phyloP scores from a whole-genome alignment of 2,888 invertebrate species.

The Polymixis lichenea region DNA sequence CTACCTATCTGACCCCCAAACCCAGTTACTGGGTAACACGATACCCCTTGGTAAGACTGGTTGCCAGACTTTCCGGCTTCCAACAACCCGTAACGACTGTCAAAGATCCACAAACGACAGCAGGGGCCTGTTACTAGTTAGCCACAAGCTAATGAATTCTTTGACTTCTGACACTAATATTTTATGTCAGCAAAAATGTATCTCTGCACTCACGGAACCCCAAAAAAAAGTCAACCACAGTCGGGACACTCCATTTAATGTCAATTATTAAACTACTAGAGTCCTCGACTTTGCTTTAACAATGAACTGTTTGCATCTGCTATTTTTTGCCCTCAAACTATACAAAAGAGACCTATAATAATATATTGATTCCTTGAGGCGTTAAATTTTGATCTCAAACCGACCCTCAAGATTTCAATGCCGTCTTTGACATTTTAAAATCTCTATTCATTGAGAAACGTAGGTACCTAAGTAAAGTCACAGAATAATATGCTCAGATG shows the following conservation, averaged over 20 bases:
- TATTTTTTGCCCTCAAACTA: slow-evolving; percentile 70
- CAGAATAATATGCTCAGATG: slow-evolving; percentile 14
- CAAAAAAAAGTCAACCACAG: slow-evolving; percentile 63
- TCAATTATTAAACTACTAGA: slow-evolving; percentile 80
- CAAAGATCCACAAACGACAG: no score
- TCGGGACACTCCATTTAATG: slow-evolving; percentile 84
- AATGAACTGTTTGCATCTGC: slow-evolving; percentile 82
- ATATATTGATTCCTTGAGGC: slow-evolving; percentile 76
- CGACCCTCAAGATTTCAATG: slow-evolving; percentile 39
- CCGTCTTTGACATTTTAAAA: slow-evolving; percentile 61
- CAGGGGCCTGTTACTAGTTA: no score
- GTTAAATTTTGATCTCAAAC: slow-evolving; percentile 83
- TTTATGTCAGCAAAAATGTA: neutral
- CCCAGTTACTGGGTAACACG: no score
- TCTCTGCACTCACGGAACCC: slow-evolving; percentile 54
- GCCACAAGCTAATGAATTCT: no score
- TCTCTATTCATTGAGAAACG: slow-evolving; percentile 52
- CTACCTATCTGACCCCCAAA: no score
- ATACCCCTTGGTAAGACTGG: no score
- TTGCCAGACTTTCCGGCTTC: no score
- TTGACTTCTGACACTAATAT: neutral
- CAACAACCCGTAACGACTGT: no score
- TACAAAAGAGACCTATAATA: slow-evolving; percentile 73
- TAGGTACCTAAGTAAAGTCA: slow-evolving; percentile 2
- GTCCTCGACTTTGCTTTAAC: slow-evolving; percentile 79